Evolutionary conservation across 2,888 invertebrate species (phyloP), one percentile per base, ranked within the genome.

Genomic region (Bellardia bayeri): DNA sequence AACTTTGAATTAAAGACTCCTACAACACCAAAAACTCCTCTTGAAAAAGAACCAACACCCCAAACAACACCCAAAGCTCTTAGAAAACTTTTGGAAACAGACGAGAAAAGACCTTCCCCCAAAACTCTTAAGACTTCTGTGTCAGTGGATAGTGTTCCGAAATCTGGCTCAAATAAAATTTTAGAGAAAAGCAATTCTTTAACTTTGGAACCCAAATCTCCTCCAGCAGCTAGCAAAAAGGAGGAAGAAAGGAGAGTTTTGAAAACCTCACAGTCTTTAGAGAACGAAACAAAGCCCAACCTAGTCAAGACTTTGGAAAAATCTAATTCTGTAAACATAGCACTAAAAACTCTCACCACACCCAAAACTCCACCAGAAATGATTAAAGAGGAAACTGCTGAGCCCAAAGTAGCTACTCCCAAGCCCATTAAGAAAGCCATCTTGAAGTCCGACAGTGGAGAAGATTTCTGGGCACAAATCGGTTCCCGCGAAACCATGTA

Each of bases 391-490:
- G 82, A 82, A 49, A 8, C 45, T 0, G 23, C 13, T 5, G 78
- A 86, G 13, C 30, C 54, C 0, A 82, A 63, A 37, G 81, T 90
- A 5, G 92, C 92, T 45, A 92, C 91, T 30, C 91, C 92, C 33
- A 93, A 92, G 14, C 90, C 91, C n/a, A 91, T 91, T 6, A 81
- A 89, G 0, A 91, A 91, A 80, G 45, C 89, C 0, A 2, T 93
- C 13, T 90, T 91, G 54, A 92, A 91, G 85, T 93, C 93, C 1
- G 93, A 93, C 2, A 93, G 93, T 78, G 92, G 92, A 3, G 93
- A 93, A 81, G 95, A 96, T 91, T 96, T 96, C 93, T 96, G 96
- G 96, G 94, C 95, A 40, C 94, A 94, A 93, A 95, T 96, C 87
- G 96, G 95, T 5, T 95, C 95, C 89, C 93, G 96, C 85, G 96